Evolutionary conservation across 2,888 invertebrate species (phyloP).

Genomic region (Campopleginae sp.): DNA sequence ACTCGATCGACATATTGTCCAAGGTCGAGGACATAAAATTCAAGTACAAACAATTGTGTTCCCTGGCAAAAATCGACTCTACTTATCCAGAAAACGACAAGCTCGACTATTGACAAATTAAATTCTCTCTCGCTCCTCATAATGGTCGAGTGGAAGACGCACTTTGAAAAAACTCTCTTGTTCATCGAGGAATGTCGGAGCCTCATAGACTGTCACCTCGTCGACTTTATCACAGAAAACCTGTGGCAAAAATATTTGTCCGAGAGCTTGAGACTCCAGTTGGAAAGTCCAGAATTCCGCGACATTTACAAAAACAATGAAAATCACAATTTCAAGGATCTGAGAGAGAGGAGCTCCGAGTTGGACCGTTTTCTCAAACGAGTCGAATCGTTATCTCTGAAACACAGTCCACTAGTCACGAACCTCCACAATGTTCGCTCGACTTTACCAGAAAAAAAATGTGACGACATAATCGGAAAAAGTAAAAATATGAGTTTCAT

Average conservation of each 20-base stretch:
- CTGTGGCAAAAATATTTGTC: conserved; percentile 89
- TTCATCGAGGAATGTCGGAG: conserved; percentile 87
- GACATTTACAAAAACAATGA: neutral
- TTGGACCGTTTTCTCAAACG: conserved; percentile 71
- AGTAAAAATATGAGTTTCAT: conserved; percentile 87
- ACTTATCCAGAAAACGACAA: conserved; percentile 86
- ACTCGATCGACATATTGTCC: conserved; percentile 88
- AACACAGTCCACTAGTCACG: conserved; percentile 70
- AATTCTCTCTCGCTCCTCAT: conserved; percentile 59
- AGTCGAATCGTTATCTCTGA: conserved; percentile 75
- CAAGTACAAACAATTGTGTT: conserved; percentile 89
- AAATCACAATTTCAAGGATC: conserved; percentile 16
- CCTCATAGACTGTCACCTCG: conserved; percentile 92
- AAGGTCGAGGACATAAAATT: conserved; percentile 88
- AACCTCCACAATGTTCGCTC: conserved; percentile 75
- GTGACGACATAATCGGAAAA: conserved; percentile 64
- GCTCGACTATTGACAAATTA: conserved; percentile 87
- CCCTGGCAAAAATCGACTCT: conserved; percentile 87
- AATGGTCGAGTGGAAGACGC: conserved; percentile 74
- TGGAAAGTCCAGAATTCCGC: conserved; percentile 78
- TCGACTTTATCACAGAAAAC: conserved; percentile 88
- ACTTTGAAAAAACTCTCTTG: conserved; percentile 84
- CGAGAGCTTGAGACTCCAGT: conserved; percentile 84
- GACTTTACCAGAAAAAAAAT: conserved; percentile 80
- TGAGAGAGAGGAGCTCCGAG: conserved; percentile 31